Percentiles rank a stretch among this genome's conserved stretches.
Conservation (phyloP, 1,140 invertebrate species). For the Heliothis subflexa region DNA sequence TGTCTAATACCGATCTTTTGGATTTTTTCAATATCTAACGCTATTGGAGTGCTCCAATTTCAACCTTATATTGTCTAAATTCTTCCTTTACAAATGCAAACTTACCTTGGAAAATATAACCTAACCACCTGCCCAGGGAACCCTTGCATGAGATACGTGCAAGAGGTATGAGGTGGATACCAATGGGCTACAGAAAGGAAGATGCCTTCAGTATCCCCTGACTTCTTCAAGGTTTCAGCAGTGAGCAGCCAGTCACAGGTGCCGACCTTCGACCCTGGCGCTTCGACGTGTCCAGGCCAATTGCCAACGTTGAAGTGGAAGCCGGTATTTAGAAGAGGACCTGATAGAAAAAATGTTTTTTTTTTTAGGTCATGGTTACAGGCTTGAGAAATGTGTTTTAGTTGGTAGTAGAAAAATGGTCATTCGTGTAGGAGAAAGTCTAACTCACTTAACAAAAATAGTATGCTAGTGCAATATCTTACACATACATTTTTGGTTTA, state of each 20-base stretch:
- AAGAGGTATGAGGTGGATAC: slow-evolving; percentile 96
- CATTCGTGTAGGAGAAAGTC: neutral
- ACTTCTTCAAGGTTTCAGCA: slow-evolving; percentile 91
- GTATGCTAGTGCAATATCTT: no score
- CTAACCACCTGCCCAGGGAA: slow-evolving; percentile 93
- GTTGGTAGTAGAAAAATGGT: no score
- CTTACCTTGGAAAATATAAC: slow-evolving; percentile 94
- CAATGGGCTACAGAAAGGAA: slow-evolving; percentile 96
- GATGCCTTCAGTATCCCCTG: slow-evolving; percentile 93
- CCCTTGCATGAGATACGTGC: slow-evolving; percentile 95
- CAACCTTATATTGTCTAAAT: no score
- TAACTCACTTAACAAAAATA: no score
- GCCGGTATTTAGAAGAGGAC: slow-evolving; percentile 95
- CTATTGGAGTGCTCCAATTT: no score
- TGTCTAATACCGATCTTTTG: no score
- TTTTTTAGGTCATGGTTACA: neutral
- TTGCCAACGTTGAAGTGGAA: slow-evolving; percentile 97
- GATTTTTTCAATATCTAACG: no score
- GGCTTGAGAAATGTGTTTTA: no score
- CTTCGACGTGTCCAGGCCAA: slow-evolving; percentile 96
- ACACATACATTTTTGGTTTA: no score
- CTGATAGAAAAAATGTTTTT: slow-evolving; percentile 69
- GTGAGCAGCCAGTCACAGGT: slow-evolving; percentile 95
- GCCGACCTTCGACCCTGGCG: slow-evolving; percentile 93
- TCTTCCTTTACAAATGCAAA: neutral